Conservation (phyloP, 2,888 invertebrate species). For the Sinotaia quadrata region DNA sequence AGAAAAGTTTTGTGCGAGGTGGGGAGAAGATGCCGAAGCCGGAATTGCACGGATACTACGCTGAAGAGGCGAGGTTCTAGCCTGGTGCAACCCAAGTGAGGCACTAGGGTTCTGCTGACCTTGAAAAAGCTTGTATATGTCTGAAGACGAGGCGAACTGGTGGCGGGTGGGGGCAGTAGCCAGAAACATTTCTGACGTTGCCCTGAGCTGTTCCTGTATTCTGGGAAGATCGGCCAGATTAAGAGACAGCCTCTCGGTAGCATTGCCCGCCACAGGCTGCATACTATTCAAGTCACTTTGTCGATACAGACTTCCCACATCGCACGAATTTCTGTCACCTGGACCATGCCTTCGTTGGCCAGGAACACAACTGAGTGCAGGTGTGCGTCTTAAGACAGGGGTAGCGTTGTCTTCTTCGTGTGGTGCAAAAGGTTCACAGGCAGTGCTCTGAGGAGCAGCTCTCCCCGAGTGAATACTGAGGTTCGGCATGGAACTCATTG, state of each 20-base stretch:
- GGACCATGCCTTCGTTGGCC: neutral
- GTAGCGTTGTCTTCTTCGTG: neutral
- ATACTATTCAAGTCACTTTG: conserved; percentile 23
- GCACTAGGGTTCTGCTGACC: conserved; percentile 47
- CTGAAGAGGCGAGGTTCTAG: conserved; percentile 37
- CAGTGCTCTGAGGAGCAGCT: neutral
- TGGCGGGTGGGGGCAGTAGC: conserved; percentile 46
- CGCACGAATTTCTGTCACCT: conserved; percentile 32
- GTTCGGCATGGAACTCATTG: conserved; percentile 34
- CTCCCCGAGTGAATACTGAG: neutral
- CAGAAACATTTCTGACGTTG: conserved; percentile 44
- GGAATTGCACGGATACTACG: conserved; percentile 57
- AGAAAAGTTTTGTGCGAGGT: neutral
- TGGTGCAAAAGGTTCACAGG: neutral
- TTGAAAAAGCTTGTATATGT: conserved; percentile 63
- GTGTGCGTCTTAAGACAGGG: neutral
- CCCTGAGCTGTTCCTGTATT: conserved; percentile 38
- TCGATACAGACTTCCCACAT: conserved; percentile 21
- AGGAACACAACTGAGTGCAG: neutral
- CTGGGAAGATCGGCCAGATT: conserved; percentile 32
- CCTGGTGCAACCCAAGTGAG: neutral
- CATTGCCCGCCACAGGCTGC: neutral
- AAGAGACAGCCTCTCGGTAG: conserved; percentile 25
- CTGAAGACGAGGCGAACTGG: conserved; percentile 60
- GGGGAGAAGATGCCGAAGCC: neutral